Evolutionary conservation across 2,797 vertebrate genomes (phyloP).

Genomic region (Tangara arthus): DNA sequence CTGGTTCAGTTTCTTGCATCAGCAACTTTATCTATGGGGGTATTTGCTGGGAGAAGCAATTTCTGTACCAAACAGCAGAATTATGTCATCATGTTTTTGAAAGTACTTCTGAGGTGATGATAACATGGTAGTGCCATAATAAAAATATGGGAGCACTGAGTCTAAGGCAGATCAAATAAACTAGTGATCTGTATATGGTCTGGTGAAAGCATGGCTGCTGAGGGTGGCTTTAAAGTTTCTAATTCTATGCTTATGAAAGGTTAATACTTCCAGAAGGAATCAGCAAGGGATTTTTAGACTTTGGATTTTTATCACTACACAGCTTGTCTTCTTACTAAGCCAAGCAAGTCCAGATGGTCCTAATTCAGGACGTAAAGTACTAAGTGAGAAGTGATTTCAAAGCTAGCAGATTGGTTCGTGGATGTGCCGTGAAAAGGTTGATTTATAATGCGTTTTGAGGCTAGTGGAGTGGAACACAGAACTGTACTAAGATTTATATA

Average conservation of each 20-base stretch:
- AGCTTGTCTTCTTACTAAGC: not conserved
- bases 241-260: not conserved
- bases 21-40: not conserved
- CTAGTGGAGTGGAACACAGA: not conserved
- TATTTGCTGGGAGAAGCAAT: not conserved
- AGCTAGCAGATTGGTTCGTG: not conserved
- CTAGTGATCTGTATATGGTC: not conserved
- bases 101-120: not conserved
- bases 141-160: not conserved
- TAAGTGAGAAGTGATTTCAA: not conserved
- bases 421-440: not conserved
- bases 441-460: not conserved
- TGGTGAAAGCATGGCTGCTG: not conserved
- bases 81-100: not conserved
- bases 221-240: not conserved
- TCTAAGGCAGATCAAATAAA: not conserved
- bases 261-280: not conserved
- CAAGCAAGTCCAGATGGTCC: constrained; percentile 32
- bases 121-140: not conserved
- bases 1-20: not conserved
- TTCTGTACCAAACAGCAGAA: not conserved
- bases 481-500: not conserved
- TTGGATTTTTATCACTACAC: not conserved
- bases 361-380: constrained; percentile 19
- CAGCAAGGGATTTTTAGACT: not conserved